Base-by-base conservation (phyloP, 30 jellyfish, hydroid and myxozoan genomes). In the Aurelia sp. region DNA sequence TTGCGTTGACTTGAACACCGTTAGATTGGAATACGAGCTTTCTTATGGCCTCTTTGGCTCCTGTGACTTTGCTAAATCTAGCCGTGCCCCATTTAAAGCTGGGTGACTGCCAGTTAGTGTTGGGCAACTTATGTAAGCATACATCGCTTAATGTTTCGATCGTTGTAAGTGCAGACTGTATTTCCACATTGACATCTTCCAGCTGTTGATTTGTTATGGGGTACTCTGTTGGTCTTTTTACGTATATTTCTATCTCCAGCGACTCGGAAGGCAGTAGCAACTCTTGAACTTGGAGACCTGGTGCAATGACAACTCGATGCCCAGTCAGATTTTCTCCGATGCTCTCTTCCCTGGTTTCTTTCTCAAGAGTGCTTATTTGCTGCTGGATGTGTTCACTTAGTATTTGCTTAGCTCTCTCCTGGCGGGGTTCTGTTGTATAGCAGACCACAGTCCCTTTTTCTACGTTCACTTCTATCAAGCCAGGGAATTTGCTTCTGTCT, bases 251-350 rank as follows among this genome's bases (percentile, higher is more conserved):
- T 4, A 68, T 55, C 44, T 22, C 19, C 44, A 23, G 17, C 15
- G 78, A 68, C 31, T 68, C 78, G 1, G 78, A 68, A 18, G 35
- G 60, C 60, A 12, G 21, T 33, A 68, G 51, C 10, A 68, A 31
- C 60, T 68, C 78, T 68, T 33, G 35, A n/a, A 51, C 44, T 7
- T 41, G 68, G 55, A 64, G 40, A 6, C 83, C 83, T 16, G 83
- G n/a, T 48, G 35, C 58, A 21, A 72, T 72, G n/a, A 72, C 18
- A 13, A 72, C 69, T 31, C 83, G 83, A 72, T 72, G 18, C 12
- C 83, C 83, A 11, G 20, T 72, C 19, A 21, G 21, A 13, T 13
- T 35, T 23, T 30, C 62, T 13, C 86, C 86, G 21, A 75, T 13
- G 15, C 35, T 58, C 50, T 53, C 74, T 57, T 75, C 76, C 18